Evolutionary conservation across 1,140 invertebrate species (phyloP).

Genomic region (Drosophila paulistorum): DNA sequence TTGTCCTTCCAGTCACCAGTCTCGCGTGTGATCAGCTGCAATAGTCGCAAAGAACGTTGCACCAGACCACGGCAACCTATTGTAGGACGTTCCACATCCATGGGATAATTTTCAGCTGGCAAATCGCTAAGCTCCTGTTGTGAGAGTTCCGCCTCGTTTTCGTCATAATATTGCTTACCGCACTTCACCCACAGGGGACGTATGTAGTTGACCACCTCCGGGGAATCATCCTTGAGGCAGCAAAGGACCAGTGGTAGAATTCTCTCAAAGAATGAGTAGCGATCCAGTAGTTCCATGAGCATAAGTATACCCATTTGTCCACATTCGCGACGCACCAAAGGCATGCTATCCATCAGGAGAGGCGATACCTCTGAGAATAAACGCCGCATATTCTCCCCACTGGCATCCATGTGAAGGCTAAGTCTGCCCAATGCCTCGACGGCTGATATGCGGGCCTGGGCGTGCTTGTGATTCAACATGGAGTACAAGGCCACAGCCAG

Average conservation of each 20-base stretch:
- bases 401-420: slow-evolving; percentile 84
- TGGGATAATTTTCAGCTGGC: slow-evolving; percentile 87
- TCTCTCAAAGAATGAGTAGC: slow-evolving; percentile 91
- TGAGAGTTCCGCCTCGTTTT: slow-evolving; percentile 91
- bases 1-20: slow-evolving; percentile 89
- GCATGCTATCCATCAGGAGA: slow-evolving; percentile 88
- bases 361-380: slow-evolving; percentile 74
- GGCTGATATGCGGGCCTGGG: slow-evolving; percentile 88
- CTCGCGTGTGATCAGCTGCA: slow-evolving; percentile 87
- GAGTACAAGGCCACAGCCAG: slow-evolving; percentile 89
- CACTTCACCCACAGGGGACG: slow-evolving; percentile 87
- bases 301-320: slow-evolving; percentile 87
- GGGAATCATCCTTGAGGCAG: slow-evolving; percentile 88
- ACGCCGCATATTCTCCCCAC: slow-evolving; percentile 83
- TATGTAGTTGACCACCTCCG: slow-evolving; percentile 86
- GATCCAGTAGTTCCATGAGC: slow-evolving; percentile 88
- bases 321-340: slow-evolving; percentile 87
- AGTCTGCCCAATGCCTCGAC: slow-evolving; percentile 88
- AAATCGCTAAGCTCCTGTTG: slow-evolving; percentile 87
- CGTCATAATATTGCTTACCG: slow-evolving; percentile 88
- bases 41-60: slow-evolving; percentile 87
- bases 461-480: slow-evolving; percentile 92
- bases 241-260: slow-evolving; percentile 90
- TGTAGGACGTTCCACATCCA: slow-evolving; percentile 87
- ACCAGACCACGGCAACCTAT: slow-evolving; percentile 90